phyloP scores from a whole-genome alignment of 2,113 vertebrate species.

The Melanostigma gelatinosum region DNA sequence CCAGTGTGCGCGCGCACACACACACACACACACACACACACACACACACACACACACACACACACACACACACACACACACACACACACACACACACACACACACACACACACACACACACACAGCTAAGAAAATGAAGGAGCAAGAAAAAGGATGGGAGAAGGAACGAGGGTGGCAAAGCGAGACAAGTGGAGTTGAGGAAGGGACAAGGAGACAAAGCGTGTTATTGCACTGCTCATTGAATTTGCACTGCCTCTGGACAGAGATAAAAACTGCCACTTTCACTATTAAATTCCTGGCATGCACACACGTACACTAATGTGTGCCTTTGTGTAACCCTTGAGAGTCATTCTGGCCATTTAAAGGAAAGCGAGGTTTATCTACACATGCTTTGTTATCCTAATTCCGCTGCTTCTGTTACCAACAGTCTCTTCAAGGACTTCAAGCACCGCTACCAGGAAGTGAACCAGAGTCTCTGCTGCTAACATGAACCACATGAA shows the following conservation, averaged over 20 bases:
- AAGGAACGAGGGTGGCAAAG: conserved; percentile 6
- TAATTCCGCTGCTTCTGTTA: neutral
- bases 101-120: neutral
- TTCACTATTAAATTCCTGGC: conserved; percentile 15
- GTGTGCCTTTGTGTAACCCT: neutral
- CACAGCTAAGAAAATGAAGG: conserved; percentile 1
- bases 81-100: neutral
- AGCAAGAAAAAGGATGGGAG: neutral
- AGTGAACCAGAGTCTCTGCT: neutral
- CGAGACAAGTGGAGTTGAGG: conserved; percentile 30
- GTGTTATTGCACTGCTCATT: conserved; percentile 47
- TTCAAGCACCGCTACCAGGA: neutral
- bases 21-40: neutral
- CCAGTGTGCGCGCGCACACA: neutral
- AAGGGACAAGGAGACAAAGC: conserved; percentile 43
- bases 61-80: neutral
- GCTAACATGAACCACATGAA: neutral
- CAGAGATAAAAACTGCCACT: conserved; percentile 37
- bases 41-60: neutral
- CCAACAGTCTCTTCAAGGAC: neutral
- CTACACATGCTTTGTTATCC: neutral
- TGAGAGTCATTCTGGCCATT: neutral
- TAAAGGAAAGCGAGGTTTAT: neutral
- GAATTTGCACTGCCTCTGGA: conserved; percentile 41
- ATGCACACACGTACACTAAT: neutral